Base-by-base conservation (phyloP, 2,888 invertebrate genomes). In the Macropis europaea region DNA sequence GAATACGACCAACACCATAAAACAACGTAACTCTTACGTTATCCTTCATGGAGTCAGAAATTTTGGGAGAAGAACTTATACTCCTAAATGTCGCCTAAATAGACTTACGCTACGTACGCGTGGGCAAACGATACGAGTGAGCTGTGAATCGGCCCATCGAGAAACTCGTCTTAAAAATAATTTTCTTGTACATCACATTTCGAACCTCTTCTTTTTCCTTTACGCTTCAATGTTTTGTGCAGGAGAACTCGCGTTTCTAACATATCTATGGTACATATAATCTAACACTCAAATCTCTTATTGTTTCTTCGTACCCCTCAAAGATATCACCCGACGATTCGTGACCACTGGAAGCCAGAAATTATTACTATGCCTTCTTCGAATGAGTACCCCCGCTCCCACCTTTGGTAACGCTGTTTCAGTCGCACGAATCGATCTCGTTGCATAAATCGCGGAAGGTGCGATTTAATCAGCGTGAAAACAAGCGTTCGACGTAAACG, bases 171-270 rank as follows among this genome's bases (percentile, higher is more conserved):
- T 62, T 59, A 73, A 77, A 79, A 76, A 76, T 76, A 77, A 69
- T 61, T 69, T 56, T 66, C 60, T 69, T 75, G 43, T 64, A 74
- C 50, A 76, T 79, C 79, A 79, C 79, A 63, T 62, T 79, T 75
- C 56, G 56, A 57, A 53, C 34, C 19, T 28, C 38, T 26, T 32
- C 9, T 40, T 26, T 17, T 11, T 15, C 19, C 36, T 30, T 17
- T 43, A 36, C 11, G 32, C 54, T 11, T 57, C 40, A 3, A 30
- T 47, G 52, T 32, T 9, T 54, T 63, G 59, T 70, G 70, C 59
- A 66, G 45, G 45, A 28, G 52, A 56, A 50, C 48, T 6, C 30
- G 17, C 30, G 13, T 54, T 50, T 19, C 53, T 67, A 61, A 40
- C 15, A 40, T 40, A 40, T 26, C 54, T 69, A 71, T 24, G 15